Conservation (phyloP, 2,113 vertebrate genomes). For the Struthidea cinerea region DNA sequence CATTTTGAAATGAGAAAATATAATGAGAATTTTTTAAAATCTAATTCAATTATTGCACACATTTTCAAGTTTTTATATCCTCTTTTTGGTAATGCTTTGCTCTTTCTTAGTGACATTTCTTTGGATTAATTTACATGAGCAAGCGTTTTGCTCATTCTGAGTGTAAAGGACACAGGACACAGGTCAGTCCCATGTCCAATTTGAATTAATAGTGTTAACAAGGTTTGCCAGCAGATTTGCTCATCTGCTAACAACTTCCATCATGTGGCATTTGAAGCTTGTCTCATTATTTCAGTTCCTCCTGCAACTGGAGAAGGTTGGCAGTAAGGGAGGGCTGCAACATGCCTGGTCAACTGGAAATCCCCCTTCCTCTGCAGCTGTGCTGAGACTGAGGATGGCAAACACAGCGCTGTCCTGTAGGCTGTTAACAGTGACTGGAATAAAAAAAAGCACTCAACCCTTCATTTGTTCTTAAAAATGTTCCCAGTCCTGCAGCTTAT, state of each 20-base stretch:
- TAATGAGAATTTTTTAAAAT: not conserved
- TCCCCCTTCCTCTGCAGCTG: not conserved
- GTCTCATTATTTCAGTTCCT: not conserved
- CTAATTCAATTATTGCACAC: not conserved
- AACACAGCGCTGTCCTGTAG: not conserved
- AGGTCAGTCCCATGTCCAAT: not conserved
- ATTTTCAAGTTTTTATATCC: not conserved
- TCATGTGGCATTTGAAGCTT: not conserved
- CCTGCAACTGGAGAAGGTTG: not conserved
- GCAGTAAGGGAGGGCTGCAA: not conserved
- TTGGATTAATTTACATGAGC: not conserved
- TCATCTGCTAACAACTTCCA: not conserved
- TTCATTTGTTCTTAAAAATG: not conserved
- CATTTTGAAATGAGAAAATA: not conserved
- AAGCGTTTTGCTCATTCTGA: not conserved
- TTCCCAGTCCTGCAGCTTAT: not conserved
- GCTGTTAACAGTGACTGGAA: not conserved
- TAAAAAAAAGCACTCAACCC: accelerated
- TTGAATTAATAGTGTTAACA: not conserved
- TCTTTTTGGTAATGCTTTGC: not conserved
- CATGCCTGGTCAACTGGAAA: not conserved
- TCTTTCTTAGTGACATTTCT: not conserved
- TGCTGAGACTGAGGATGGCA: not conserved
- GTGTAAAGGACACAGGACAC: not conserved
- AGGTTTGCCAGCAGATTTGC: not conserved